Evolutionary conservation across 1,140 invertebrate species (phyloP), one percentile per base, ranked within the genome.

Genomic region (Pogonognathellus flavescens): DNA sequence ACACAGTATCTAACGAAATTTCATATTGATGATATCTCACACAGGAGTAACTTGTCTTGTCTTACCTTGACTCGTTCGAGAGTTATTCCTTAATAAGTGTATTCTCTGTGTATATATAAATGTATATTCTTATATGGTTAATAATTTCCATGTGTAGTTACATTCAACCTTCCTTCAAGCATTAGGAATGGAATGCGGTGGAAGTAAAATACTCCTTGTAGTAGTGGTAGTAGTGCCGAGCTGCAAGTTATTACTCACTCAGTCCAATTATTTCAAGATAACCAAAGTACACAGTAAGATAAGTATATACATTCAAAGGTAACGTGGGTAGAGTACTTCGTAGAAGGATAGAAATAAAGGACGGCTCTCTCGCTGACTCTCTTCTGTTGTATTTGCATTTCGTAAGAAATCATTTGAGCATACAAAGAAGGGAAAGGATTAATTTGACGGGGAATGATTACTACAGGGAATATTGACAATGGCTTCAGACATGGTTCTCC

Each of bases 391-490:
- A 81, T 81, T 81, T 81, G 80, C 80, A 81, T 81, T 81, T 55
- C 18, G 9, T 81, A 55, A 81, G 80, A 55, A 53, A 81, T 81
- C 50, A 81, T 81, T 81, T 81, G 55, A 53, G 50, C 22, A 18
- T 81, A 55, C 53, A 81, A 81, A 81, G 80, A 20, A 62, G 57
- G 57, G 53, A 82, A 60, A 82, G 81, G 81, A 82, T 82, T 82
- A 82, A 82, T 82, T 82, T 82, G 31, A 57, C 50, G 59, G 22
- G 55, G 31, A 57, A 82, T 82, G 81, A 82, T 82, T 82, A 82
- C 81, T 62, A 82, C 55, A 62, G 81, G 81, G 81, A 82, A 82
- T 82, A 82, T 82, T 82, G 55, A 82, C 81, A 60, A 82, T 59
- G 57, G 59, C 57, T 22, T 31, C 18, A 82, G 81, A 82, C 81